Evolutionary conservation across 2,797 vertebrate genomes (phyloP).

Genomic region (Chanos chanos): DNA sequence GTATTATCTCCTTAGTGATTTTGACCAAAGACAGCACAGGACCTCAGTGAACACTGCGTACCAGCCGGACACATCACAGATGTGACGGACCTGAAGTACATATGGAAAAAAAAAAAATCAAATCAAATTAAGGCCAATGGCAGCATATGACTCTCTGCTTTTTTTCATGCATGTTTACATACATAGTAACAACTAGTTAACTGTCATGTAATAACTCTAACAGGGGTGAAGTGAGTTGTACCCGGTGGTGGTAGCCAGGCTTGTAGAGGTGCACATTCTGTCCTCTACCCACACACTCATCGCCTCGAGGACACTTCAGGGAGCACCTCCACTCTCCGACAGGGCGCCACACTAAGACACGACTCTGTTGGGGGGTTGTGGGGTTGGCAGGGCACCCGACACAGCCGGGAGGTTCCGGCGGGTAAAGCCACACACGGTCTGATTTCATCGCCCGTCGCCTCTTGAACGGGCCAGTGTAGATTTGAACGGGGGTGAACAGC

Average conservation of each 20-base stretch:
- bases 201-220: conserved; percentile 4
- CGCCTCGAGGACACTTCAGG: conserved; percentile 28
- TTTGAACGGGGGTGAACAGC: no score
- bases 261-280: conserved; percentile 5
- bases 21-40: conserved; percentile 3
- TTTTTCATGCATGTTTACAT: no score
- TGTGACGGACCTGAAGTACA: no score
- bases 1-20: neutral
- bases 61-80: conserved; percentile 8
- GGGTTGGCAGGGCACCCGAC: conserved; percentile 2
- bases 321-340: conserved; percentile 37
- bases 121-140: neutral
- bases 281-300: conserved; percentile 20
- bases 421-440: no score
- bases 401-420: conserved; percentile 25
- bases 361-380: conserved; percentile 17
- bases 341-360: conserved; percentile 23
- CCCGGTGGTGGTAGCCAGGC: conserved; percentile 23
- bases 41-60: conserved; percentile 17
- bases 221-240: conserved; percentile 25
- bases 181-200: no score
- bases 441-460: no score
- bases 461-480: no score
- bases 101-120: no score
- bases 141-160: conserved; percentile 1